Evolutionary conservation across 2,888 invertebrate genomes (phyloP), one percentile per base, ranked within the genome.

Genomic region (Luperina testacea): DNA sequence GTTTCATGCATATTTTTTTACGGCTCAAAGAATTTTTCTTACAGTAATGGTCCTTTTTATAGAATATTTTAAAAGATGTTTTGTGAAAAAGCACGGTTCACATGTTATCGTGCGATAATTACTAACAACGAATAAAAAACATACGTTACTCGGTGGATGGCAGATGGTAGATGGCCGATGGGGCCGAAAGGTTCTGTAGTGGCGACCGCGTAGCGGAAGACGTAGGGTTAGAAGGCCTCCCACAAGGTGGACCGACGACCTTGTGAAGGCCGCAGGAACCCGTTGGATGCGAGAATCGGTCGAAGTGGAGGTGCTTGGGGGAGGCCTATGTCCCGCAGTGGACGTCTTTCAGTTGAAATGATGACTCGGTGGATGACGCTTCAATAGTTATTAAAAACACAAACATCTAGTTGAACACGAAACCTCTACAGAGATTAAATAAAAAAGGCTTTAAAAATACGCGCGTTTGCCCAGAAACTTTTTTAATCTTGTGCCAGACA

Each of bases 401-500:
- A 65, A 57, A 51, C 38, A 6, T 59, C 24, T 69, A 51, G n/a
- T 42, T 38, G 9, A 48, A 72, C 32, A 45, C 27, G 9, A 45
- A 80, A 84, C 67, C 20, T 53, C n/a, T 11, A 42, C 20, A 38
- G 32, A 59, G 9, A 59, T 67, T 24, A n/a, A n/a, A n/a, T n/a
- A 4, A n/a, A 53, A 9, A n/a, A 57, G 57, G 20, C 8, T 15
- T 8, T 11, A 63, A 84, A 72, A 38, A 53, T 59, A 59, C n/a
- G 17, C 17, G 24, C 42, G 11, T 45, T 45, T 38, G 15, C 13
- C 1, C 45, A 27, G 42, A 84, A 59, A 45, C 13, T 51, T 72
- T 80, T 84, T 80, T 80, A 68, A 80, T 69, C 57, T 84, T 32
- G 51, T 64, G 5, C 20, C 71, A 11, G 27, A 59, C 38, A n/a